These are phyloP conservation scores for Mellilla xanthometata DNA, from an alignment of 2,888 invertebrate genomes.

Conservation along the genomic window DNA sequence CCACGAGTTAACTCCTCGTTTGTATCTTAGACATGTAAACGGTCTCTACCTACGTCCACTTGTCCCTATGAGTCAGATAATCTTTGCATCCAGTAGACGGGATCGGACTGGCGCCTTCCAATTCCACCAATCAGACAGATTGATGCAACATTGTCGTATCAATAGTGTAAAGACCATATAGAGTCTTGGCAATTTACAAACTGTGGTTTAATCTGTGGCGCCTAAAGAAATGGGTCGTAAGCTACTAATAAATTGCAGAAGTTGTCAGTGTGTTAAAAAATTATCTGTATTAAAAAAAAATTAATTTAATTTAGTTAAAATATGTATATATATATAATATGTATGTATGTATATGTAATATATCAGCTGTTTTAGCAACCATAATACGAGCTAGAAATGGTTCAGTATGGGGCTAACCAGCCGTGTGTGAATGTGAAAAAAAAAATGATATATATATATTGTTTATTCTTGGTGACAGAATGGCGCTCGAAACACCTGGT, in stretches of 20 bases:
- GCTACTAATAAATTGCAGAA: conserved; percentile 27
- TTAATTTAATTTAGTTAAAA: no score
- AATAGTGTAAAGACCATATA: conserved; percentile 17
- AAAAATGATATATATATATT: no score
- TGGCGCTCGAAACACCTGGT: conserved; percentile 15
- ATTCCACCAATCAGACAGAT: conserved; percentile 69
- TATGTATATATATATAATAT: conserved; percentile 12
- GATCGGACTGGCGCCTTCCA: conserved; percentile 69
- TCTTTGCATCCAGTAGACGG: conserved; percentile 30
- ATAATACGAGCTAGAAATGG: no score
- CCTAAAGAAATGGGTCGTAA: conserved; percentile 43
- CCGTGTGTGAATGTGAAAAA: no score
- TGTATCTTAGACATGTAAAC: conserved; percentile 17
- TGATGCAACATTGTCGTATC: conserved; percentile 51
- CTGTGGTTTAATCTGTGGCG: conserved; percentile 5
- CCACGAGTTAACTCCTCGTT: conserved; percentile 15
- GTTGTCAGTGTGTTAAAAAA: conserved; percentile 33
- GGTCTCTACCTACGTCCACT: conserved; percentile 25
- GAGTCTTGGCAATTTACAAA: conserved; percentile 34
- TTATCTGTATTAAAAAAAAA: conserved; percentile 11
- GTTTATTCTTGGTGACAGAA: conserved; percentile 5
- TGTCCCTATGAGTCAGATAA: conserved; percentile 27
- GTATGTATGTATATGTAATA: conserved; percentile 8
- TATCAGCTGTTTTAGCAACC: no score
- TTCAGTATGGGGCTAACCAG: no score